phyloP scores from a whole-genome alignment of 2,113 vertebrate genomes.

The Parotia lawesii region DNA sequence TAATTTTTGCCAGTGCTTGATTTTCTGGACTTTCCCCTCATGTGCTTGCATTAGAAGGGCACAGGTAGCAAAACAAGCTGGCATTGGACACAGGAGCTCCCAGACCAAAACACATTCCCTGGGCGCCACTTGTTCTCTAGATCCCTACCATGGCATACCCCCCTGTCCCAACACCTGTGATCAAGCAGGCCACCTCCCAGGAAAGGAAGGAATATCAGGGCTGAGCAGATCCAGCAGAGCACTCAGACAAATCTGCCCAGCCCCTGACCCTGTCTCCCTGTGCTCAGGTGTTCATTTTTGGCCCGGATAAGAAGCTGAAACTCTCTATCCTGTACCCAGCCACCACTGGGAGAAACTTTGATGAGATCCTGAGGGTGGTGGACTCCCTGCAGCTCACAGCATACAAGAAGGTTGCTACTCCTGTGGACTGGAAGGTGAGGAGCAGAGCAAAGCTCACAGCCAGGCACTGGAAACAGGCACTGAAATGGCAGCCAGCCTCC shows the following conservation, averaged over 20 bases:
- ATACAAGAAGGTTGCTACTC: conserved; percentile 89
- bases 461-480: background rate
- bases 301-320: conserved; percentile 95
- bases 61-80: background rate
- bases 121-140: background rate
- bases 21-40: background rate
- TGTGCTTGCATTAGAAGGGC: background rate
- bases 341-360: conserved; percentile 94
- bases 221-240: background rate
- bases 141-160: background rate
- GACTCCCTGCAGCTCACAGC: conserved; percentile 94
- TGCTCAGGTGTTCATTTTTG: conserved; percentile 89
- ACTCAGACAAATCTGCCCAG: background rate
- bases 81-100: background rate
- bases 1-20: background rate
- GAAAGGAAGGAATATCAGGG: background rate
- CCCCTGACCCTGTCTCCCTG: background rate
- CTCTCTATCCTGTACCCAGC: conserved; percentile 96
- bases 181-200: background rate
- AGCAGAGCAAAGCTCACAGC: background rate
- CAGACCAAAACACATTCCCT: background rate
- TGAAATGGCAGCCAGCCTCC: background rate
- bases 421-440: conserved; percentile 95
- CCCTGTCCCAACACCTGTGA: background rate
- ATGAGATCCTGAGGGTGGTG: conserved; percentile 89